These are phyloP conservation scores for Stegostoma tigrinum DNA, from an alignment of 2,113 vertebrate genomes.

Conservation along the genomic window DNA sequence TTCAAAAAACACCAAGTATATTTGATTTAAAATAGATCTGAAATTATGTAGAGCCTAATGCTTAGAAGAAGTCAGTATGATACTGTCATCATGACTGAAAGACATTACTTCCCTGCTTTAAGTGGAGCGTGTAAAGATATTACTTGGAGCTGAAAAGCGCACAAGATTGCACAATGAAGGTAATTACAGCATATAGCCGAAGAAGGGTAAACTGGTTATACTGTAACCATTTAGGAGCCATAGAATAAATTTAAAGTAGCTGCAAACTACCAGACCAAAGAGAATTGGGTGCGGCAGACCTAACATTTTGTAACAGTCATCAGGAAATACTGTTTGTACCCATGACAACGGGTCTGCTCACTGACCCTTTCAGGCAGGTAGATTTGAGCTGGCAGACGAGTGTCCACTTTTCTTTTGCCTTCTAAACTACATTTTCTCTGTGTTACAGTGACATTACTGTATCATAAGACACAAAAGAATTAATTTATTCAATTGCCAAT, in stretches of 20 bases:
- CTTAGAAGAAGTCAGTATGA: not conserved
- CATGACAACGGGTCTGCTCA: slow-evolving; percentile 2
- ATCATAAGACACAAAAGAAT: not conserved
- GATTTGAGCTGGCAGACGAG: not conserved
- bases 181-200: not conserved
- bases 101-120: not conserved
- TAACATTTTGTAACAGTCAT: not conserved
- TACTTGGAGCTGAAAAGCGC: not conserved
- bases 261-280: not conserved
- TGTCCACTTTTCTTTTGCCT: not conserved
- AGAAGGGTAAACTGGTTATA: not conserved
- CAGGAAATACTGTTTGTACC: not conserved
- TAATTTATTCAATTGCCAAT: not conserved
- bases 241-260: not conserved
- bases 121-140: not conserved
- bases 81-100: no score
- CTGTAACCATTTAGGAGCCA: not conserved
- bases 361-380: not conserved
- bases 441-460: not conserved
- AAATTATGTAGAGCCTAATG: not conserved
- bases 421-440: not conserved
- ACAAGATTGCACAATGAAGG: not conserved
- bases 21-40: not conserved
- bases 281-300: not conserved
- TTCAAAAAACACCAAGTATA: not conserved